Evolutionary conservation across 2,113 vertebrate species (phyloP).

Genomic region (Erinaceus europaeus): DNA sequence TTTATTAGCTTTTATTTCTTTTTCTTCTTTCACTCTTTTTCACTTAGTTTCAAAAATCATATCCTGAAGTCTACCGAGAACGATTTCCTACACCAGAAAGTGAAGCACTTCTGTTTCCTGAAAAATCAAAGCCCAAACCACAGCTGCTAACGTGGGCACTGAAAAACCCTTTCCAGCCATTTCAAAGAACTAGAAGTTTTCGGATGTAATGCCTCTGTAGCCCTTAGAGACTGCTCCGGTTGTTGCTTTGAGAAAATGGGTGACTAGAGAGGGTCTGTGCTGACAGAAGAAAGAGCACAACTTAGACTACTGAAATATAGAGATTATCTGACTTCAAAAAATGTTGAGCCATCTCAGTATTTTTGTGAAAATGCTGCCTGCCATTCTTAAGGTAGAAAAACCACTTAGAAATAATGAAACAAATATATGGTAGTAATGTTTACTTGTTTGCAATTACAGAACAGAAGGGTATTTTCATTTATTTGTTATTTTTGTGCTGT

Average conservation of each 20-base stretch:
- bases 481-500: constrained; percentile 16
- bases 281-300: constrained; percentile 20
- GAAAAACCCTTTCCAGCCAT: constrained; percentile 89
- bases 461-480: constrained; percentile 38
- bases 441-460: constrained; percentile 18
- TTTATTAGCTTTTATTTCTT: constrained; percentile 31
- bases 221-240: neutral
- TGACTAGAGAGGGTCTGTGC: neutral
- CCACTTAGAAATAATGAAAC: constrained; percentile 26
- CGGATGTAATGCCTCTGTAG: constrained; percentile 79
- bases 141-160: constrained; percentile 85
- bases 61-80: constrained; percentile 87
- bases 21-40: constrained; percentile 22
- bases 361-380: constrained; percentile 60
- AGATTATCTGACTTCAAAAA: constrained; percentile 6
- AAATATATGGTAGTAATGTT: neutral
- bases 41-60: constrained; percentile 89
- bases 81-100: constrained; percentile 88
- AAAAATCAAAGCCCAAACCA: constrained; percentile 83
- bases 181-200: constrained; percentile 91
- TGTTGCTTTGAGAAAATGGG: neutral
- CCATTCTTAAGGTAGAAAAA: constrained; percentile 56
- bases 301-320: constrained; percentile 6
- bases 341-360: constrained; percentile 75
- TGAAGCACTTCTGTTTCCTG: constrained; percentile 85